A percentile compares a stretch with the other conserved stretches of the same genome.
phyloP scores from a whole-genome alignment of 2,888 invertebrate genomes.

The Ctena decussata region DNA sequence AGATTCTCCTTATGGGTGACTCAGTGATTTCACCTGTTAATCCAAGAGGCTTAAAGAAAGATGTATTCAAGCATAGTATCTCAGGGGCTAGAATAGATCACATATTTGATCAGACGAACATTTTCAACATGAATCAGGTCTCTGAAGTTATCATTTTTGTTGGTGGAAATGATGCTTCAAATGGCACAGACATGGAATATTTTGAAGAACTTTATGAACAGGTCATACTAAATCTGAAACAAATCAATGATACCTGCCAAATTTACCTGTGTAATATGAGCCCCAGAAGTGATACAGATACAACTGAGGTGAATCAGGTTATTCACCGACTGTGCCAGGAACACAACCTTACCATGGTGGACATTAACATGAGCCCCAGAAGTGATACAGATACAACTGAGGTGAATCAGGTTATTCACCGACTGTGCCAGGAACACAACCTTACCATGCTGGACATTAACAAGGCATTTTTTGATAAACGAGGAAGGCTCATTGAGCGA shows the following conservation, averaged over 20 bases:
- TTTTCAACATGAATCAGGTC: background rate
- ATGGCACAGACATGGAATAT: background rate
- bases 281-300: slow-evolving; percentile 1
- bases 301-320: background rate
- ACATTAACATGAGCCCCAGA: background rate
- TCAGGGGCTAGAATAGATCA: background rate
- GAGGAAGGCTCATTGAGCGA: background rate
- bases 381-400: background rate
- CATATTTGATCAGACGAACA: background rate
- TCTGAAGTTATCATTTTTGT: background rate
- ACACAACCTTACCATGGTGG: background rate
- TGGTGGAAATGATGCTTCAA: slow-evolving; percentile 11
- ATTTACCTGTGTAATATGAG: slow-evolving; percentile 3
- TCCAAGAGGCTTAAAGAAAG: background rate
- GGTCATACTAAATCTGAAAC: background rate
- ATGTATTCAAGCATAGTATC: background rate
- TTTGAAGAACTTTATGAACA: slow-evolving; percentile 9
- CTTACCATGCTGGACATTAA: background rate
- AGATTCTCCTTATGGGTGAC: background rate
- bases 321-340: background rate
- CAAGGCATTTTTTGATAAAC: background rate
- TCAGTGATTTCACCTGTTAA: background rate
- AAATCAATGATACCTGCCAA: background rate
- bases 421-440: background rate
- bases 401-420: background rate